These are phyloP conservation scores for Gymnodraco acuticeps DNA, from an alignment of 2,797 vertebrate genomes.

Conservation along the genomic window DNA sequence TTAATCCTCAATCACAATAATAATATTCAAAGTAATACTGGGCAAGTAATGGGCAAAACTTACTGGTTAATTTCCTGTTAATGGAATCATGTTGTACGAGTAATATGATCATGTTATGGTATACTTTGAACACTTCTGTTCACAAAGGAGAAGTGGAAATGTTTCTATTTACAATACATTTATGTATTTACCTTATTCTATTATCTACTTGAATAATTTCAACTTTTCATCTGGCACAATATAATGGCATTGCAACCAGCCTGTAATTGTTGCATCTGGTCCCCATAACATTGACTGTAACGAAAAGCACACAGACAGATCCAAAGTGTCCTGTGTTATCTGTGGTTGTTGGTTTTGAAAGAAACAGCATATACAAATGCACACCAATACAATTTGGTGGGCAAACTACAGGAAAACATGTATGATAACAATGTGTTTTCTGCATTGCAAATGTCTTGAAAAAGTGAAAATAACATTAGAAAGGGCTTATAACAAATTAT, in stretches of 20 bases:
- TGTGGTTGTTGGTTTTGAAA: not conserved
- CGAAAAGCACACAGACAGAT: not conserved
- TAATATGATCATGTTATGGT: not conserved
- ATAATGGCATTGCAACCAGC: not conserved
- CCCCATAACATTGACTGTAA: not conserved
- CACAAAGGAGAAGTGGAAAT: not conserved
- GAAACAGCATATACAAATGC: not conserved
- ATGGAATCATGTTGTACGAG: not conserved
- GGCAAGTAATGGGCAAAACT: too few relatives aligned
- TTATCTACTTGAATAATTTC: not conserved
- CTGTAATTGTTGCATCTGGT: not conserved
- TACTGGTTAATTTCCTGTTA: not conserved
- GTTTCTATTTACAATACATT: not conserved
- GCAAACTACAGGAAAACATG: slow-evolving; percentile 6
- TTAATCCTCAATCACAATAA: too few relatives aligned
- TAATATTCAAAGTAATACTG: too few relatives aligned
- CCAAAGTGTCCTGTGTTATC: not conserved
- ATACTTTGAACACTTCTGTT: not conserved
- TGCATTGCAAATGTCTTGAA: not conserved
- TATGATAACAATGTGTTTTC: not conserved
- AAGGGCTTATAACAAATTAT: not conserved
- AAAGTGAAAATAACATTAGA: not conserved
- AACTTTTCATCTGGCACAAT: not conserved
- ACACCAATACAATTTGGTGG: not conserved
- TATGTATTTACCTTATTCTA: not conserved